Evolutionary conservation across 1,140 invertebrate genomes (phyloP).

Genomic region (Musca domestica): DNA sequence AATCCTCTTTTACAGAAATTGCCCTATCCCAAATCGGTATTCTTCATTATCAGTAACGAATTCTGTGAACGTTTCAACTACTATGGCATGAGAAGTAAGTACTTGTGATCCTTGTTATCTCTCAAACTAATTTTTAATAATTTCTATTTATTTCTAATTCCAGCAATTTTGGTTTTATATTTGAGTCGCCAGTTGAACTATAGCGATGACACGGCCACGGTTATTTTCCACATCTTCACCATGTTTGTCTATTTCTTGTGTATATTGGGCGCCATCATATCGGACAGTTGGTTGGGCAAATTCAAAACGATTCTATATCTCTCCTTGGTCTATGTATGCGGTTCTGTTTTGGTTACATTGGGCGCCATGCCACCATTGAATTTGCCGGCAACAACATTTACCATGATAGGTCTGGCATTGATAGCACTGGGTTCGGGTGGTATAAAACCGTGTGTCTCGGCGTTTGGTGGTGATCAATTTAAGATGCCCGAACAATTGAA

Average conservation of each 20-base stretch:
- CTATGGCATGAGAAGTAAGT: slow-evolving; percentile 93
- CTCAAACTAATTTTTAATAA: too few species aligned
- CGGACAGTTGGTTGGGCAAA: slow-evolving; percentile 78
- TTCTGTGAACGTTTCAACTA: slow-evolving; percentile 96
- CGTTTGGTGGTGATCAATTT: slow-evolving; percentile 98
- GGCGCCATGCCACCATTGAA: slow-evolving; percentile 62
- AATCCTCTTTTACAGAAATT: slow-evolving; percentile 69
- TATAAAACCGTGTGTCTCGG: slow-evolving; percentile 96
- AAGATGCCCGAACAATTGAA: slow-evolving; percentile 73
- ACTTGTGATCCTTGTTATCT: too few species aligned
- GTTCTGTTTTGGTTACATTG: slow-evolving; percentile 77
- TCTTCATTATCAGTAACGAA: slow-evolving; percentile 93
- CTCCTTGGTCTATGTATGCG: slow-evolving; percentile 84
- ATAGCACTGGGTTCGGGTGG: slow-evolving; percentile 91
- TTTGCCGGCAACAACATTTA: slow-evolving; percentile 64
- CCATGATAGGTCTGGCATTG: slow-evolving; percentile 74
- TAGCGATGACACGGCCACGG: slow-evolving; percentile 66
- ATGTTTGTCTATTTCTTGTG: slow-evolving; percentile 82
- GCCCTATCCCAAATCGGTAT: slow-evolving; percentile 84
- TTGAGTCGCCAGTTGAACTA: slow-evolving; percentile 66
- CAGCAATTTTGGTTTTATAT: slow-evolving; percentile 79
- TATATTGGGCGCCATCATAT: slow-evolving; percentile 76
- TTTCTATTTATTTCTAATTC: too few species aligned
- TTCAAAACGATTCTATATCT: slow-evolving; percentile 86
- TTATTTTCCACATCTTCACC: slow-evolving; percentile 76